Base-by-base conservation (phyloP, 2,113 vertebrate species). In the Gasterosteus aculeatus region DNA sequence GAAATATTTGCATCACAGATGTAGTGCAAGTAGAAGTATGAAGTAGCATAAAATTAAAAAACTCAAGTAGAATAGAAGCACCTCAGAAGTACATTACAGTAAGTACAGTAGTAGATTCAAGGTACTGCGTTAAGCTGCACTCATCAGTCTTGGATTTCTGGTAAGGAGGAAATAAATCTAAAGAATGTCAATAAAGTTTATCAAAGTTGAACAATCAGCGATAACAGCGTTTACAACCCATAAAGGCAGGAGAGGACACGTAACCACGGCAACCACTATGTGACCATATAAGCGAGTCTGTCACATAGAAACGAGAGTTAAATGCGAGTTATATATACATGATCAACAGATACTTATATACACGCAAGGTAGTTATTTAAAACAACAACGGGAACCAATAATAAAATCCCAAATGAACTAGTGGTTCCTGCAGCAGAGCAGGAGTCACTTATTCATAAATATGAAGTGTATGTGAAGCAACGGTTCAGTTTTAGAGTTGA, bases 111-210 rank as follows among this genome's bases (percentile, higher is more conserved):
- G 3, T 22, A 10, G 7, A n/a, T n/a, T 51, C 2, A n/a, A 51
- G 1, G 49, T 51, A n/a, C 7, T 51, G 49, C 10, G 49, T 53
- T 51, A 1, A 51, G 10, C 18, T 51, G 7, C n/a, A 8, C n/a
- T 51, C 47, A 51, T 51, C 47, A 51, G 19, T 51, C n/a, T n/a
- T 22, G 49, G 19, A n/a, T 53, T 51, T 22, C 49, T 10, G 7
- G 18, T 51, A 3, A n/a, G 19, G 19, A 51, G 49, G 19, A 53
- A 22, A 53, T 53, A 53, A 53, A 53, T 53, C 9, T 53, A 19
- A 53, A 53, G 49, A 53, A 53, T 53, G 49, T 53, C 49, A n/a
- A 53, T 53, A 53, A 53, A 53, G 49, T 53, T 53, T 53, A 53
- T 53, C 49, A 22, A 19, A 53, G 49, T 19, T 53, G 19, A 53